A percentile compares a stretch with the other conserved stretches of the same genome.
Conservation (phyloP, 1,140 invertebrate species). For the Heliothis virescens region DNA sequence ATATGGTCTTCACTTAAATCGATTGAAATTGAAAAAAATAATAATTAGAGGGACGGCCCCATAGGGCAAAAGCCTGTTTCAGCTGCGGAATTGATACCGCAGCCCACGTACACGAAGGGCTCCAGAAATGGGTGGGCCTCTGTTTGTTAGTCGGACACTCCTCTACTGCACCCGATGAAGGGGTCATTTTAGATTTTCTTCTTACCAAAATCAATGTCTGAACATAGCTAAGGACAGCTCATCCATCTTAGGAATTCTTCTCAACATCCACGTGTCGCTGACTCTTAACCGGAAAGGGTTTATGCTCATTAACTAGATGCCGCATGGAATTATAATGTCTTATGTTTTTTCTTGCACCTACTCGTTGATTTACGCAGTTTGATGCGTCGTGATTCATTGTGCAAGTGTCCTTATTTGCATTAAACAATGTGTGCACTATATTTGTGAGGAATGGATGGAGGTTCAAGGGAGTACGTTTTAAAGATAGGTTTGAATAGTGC, state of each 20-base stretch:
- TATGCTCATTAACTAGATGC: conserved; percentile 9
- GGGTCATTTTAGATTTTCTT: no score
- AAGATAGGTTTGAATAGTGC: background rate
- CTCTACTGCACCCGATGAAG: no score
- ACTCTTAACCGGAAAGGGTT: conserved; percentile 24
- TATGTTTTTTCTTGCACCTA: conserved; percentile 10
- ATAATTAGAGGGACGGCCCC: no score
- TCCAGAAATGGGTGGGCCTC: no score
- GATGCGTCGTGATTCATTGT: background rate
- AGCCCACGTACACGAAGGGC: no score
- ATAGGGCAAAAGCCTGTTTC: no score
- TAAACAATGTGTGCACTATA: background rate
- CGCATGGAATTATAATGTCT: conserved; percentile 8
- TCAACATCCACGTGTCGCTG: background rate
- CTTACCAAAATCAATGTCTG: no score
- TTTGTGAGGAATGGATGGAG: background rate
- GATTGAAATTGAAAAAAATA: no score
- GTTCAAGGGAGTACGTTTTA: conserved; percentile 31
- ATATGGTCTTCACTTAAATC: no score
- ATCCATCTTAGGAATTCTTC: conserved; percentile 4
- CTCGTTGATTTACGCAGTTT: conserved; percentile 42
- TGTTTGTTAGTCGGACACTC: no score
- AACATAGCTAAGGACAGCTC: background rate
- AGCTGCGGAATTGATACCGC: no score
- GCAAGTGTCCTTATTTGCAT: conserved; percentile 23